Evolutionary conservation across 2,797 vertebrate species (phyloP).

Genomic region (Cheirogaleus major): DNA sequence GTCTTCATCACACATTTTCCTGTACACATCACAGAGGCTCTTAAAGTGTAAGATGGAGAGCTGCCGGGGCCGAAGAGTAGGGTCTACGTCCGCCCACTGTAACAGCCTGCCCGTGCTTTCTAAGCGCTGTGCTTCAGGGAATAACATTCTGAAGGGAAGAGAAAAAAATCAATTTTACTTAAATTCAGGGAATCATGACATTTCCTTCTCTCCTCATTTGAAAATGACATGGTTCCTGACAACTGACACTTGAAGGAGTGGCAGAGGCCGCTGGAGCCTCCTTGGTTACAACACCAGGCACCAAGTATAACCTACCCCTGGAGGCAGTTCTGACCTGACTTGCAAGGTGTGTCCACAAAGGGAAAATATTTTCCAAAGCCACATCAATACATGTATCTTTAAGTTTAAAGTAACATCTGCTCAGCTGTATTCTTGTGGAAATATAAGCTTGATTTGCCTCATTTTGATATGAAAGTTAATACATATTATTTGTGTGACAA

Average conservation of each 20-base stretch:
- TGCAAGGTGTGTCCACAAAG: not conserved
- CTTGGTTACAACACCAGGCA: too few relatives aligned
- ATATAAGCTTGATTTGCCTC: not conserved
- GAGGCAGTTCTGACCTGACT: not conserved
- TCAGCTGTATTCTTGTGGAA: not conserved
- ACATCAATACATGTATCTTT: not conserved
- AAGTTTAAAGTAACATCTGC: too few relatives aligned
- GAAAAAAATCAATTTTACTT: not conserved
- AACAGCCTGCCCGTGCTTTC: slow-evolving; percentile 91
- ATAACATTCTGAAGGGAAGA: slow-evolving; percentile 89
- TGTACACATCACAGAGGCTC: slow-evolving; percentile 91
- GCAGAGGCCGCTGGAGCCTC: not conserved
- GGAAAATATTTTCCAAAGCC: not conserved
- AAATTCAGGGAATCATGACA: not conserved
- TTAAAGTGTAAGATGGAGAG: slow-evolving; percentile 92
- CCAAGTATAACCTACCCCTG: not conserved
- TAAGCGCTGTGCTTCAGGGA: slow-evolving; percentile 90
- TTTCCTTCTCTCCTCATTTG: not conserved
- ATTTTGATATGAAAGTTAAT: not conserved
- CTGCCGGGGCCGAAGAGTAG: slow-evolving; percentile 90
- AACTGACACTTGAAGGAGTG: not conserved
- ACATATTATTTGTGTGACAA: not conserved
- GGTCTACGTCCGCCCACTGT: slow-evolving; percentile 91
- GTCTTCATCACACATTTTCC: slow-evolving; percentile 89
- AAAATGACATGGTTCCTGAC: not conserved